phyloP scores from a whole-genome alignment of 2,888 invertebrate genomes.

The Tetrapedia diversipes region DNA sequence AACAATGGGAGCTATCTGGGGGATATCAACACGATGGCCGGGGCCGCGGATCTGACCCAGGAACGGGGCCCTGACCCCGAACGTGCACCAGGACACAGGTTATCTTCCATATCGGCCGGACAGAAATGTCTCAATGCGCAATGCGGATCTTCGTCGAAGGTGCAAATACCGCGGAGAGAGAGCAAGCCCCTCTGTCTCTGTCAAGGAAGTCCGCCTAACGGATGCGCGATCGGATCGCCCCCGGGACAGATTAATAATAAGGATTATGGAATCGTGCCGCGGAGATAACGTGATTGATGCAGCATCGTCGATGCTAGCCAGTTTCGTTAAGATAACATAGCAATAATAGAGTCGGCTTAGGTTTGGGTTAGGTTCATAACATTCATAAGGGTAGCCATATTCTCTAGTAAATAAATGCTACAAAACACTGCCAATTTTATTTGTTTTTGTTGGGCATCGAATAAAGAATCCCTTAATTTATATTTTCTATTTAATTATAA shows the following conservation, averaged over 20 bases:
- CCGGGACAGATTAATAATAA: constrained; percentile 47
- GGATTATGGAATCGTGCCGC: constrained; percentile 42
- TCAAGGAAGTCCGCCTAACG: constrained; percentile 46
- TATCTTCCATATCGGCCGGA: constrained; percentile 73
- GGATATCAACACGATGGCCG: constrained; percentile 77
- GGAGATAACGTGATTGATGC: constrained; percentile 41
- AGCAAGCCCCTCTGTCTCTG: constrained; percentile 51
- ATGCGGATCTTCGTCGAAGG: constrained; percentile 65
- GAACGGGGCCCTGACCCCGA: constrained; percentile 77
- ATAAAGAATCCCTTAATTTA: no score
- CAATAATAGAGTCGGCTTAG: constrained; percentile 19
- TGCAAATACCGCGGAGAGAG: constrained; percentile 55
- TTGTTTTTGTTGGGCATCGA: no score
- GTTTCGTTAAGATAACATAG: constrained; percentile 38
- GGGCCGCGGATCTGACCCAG: constrained; percentile 76
- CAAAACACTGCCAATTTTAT: no score
- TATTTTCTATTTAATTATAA: no score
- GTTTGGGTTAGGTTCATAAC: no score
- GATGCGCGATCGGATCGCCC: constrained; percentile 33
- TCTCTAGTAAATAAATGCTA: no score
- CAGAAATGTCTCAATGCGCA: constrained; percentile 78
- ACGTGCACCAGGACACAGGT: constrained; percentile 67
- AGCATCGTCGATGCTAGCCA: neutral
- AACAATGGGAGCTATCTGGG: constrained; percentile 79
- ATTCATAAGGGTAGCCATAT: no score